phyloP scores from a whole-genome alignment of 2,888 invertebrate species.

The Cephus runcator region DNA sequence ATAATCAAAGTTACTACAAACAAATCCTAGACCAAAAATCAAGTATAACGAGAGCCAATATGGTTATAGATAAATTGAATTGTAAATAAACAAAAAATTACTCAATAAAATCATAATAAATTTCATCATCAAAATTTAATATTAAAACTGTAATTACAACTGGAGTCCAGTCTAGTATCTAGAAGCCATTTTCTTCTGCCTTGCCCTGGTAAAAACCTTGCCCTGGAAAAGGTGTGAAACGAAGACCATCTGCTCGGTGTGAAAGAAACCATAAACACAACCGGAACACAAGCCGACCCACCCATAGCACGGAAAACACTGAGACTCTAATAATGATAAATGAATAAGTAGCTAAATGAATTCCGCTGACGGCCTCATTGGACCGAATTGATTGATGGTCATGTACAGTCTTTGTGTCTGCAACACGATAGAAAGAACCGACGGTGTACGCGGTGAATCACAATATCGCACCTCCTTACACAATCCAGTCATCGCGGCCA shows the following conservation, averaged over 20 bases:
- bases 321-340: conserved; percentile 61
- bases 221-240: conserved; percentile 31
- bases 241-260: conserved; percentile 36
- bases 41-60: background rate
- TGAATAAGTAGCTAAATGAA: conserved; percentile 63
- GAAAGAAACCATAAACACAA: conserved; percentile 28
- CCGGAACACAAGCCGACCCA: conserved; percentile 9
- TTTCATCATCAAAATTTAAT: background rate
- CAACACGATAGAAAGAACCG: conserved; percentile 12
- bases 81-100: background rate
- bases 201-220: background rate
- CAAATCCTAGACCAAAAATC: no score
- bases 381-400: conserved; percentile 55
- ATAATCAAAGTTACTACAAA: background rate
- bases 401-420: conserved; percentile 28
- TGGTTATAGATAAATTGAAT: background rate
- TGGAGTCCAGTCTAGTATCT: background rate
- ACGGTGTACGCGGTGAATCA: conserved; percentile 5
- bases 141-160: background rate
- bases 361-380: conserved; percentile 57
- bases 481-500: background rate
- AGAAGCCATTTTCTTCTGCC: background rate
- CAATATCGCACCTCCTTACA: conserved; percentile 13
- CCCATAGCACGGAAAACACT: conserved; percentile 22
- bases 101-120: background rate